Base-by-base conservation (phyloP, 2,888 invertebrate genomes). In the Apotomis capreana region DNA sequence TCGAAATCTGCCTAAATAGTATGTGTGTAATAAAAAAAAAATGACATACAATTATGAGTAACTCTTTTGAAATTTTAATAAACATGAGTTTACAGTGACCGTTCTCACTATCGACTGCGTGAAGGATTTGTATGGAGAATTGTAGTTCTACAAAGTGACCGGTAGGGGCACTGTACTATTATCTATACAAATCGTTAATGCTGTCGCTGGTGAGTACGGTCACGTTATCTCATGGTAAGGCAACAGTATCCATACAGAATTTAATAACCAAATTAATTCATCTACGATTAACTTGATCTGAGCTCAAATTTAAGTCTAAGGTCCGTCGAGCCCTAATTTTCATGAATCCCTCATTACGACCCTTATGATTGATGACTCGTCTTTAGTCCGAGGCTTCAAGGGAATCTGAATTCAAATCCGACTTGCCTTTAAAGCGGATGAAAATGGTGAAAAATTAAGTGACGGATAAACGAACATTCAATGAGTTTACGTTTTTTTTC, bases 311-410 rank as follows among this genome's bases (percentile, higher is more conserved):
- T 64, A 54, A 64, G 15, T 65, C 44, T 26, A 8, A 26, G 44
- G 26, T 55, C 9, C 46, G 44, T 55, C n/a, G 46, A n/a, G 5
- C n/a, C 55, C 26, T 57, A 26, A 64, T 64, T 64, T 64, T 64
- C 64, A 65, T 65, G 55, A 65, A 65, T 8, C 64, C 26, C 55
- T 65, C 55, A 55, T 65, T 65, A 55, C 55, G n/a, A 15, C 12
- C 15, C 15, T 26, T 46, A 65, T 65, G 64, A 65, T 65, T 65
- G 64, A 65, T 65, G 64, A 12, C 26, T 65, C 26, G 44, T 55
- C 26, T 46, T 65, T 55, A 65, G 40, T 9, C 52, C 26, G 9
- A 65, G 9, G n/a, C 26, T 65, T 55, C 15, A 40, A 12, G 51
- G n/a, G 51, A 57, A 57, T 57, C 57, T 57, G 37, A 57, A 55